Base-by-base conservation (phyloP, 2,888 invertebrate species). In the Danaus chrysippus region DNA sequence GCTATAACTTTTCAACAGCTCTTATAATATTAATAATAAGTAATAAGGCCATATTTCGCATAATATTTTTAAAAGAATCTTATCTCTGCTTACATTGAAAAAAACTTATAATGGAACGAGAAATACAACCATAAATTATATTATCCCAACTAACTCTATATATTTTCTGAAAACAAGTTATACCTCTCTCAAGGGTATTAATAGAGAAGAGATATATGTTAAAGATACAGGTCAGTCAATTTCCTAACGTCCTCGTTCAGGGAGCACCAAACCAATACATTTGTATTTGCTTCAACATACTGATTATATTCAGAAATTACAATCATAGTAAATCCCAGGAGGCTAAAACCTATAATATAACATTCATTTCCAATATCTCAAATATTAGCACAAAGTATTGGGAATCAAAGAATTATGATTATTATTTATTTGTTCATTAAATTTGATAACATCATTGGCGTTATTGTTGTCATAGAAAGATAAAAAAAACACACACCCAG, bases 281-380 rank as follows among this genome's bases (percentile, higher is more conserved):
- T 78, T 80, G 54, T 66, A 57, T 71, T 70, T 68, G 69, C 68
- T 63, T 62, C 65, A 63, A 63, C 65, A 64, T 66, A 69, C 59
- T 56, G 70, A 68, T 70, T 74, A 63, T 66, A 57, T 76, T 75
- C 76, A 79, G 83, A 83, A 83, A 83, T 83, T 83, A 82, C 76
- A 76, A 71, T 73, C 74, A 74, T 62, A 70, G 66, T 70, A 17
- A 59, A 23, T 62, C 62, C 52, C 58, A 10, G 42, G 54, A 46
- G 54, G 54, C 57, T 44, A 54, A 46, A 58, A 61, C 61, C 58
- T 58, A 58, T 66, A 56, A 55, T 56, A 54, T 58, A 61, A 58
- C 56, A 49, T 62, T 62, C 56, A 54, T 57, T 55, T 62, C 13
- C 23, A 52, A 63, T 56, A 60, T 53, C 53, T 52, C 43, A 13